Percentiles rank a stretch among this genome's conserved stretches.
Conservation (phyloP, 2,888 invertebrate species). For the Exephanes ischioxanthus region DNA sequence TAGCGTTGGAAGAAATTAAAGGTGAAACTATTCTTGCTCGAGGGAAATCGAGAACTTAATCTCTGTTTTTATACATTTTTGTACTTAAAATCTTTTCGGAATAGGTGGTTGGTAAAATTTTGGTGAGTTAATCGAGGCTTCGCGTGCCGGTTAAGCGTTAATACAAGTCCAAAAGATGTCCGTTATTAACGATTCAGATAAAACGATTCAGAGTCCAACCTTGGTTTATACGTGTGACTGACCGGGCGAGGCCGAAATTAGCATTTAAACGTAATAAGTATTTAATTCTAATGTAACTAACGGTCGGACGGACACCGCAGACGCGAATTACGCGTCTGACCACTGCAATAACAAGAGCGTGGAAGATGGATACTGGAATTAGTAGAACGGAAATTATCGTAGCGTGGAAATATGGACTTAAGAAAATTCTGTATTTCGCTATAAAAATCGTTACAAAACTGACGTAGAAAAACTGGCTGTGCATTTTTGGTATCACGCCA, state of each 20-base stretch:
- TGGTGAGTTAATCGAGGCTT: constrained; percentile 42
- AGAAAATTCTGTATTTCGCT: constrained; percentile 42
- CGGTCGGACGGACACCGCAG: constrained; percentile 14
- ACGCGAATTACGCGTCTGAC: constrained; percentile 28
- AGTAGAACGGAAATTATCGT: background rate
- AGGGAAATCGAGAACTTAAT: background rate
- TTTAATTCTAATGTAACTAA: constrained; percentile 47
- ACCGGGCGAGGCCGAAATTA: constrained; percentile 55
- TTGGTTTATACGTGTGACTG: constrained; percentile 39
- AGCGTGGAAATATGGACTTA: background rate
- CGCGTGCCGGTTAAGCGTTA: constrained; percentile 50
- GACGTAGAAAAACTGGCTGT: constrained; percentile 28
- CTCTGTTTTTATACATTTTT: background rate
- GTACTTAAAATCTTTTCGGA: background rate
- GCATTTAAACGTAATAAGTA: constrained; percentile 51
- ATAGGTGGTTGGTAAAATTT: constrained; percentile 8
- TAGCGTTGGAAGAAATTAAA: background rate
- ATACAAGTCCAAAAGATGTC: constrained; percentile 49
- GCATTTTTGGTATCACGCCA: background rate
- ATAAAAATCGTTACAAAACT: constrained; percentile 49
- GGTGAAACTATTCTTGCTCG: background rate
- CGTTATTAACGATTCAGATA: constrained; percentile 54
- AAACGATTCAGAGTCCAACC: constrained; percentile 47
- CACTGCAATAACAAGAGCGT: background rate
- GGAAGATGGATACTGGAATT: background rate